Evolutionary conservation across 1,140 invertebrate genomes (phyloP), one percentile per base, ranked within the genome.

Genomic region (Cryptotermes secundus): DNA sequence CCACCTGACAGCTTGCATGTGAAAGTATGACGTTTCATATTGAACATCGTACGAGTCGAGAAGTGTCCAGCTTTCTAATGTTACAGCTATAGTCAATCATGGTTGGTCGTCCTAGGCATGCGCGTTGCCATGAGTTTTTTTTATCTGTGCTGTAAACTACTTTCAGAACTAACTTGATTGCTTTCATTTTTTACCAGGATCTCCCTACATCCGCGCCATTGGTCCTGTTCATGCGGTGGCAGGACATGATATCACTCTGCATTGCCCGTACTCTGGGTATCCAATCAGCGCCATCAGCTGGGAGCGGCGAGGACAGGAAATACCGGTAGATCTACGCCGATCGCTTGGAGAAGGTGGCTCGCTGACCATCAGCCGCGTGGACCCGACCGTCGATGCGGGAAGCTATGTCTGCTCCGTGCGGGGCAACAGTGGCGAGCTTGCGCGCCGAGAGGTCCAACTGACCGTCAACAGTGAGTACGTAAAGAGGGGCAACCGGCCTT

Each of bases 341-440:
- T 45, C 36, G 24, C n/a, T 24, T 19, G 88, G 88, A 86, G 89
- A 90, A 24, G 94, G 95, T 85, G 96, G 96, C 3, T 95, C 95
- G 26, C 90, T 98, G 42, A 93, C 93, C 80, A 93, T 98, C 82
- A 89, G 92, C 31, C 92, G 93, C 81, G 94, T 98, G 12, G 95
- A 96, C 87, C 88, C 91, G 86, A 91, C 93, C 85, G 90, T 90
- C 86, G 93, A 82, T n/a, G 42, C 81, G 0, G 81, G 81, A 4
- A 34, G 36, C 42, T 82, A 82, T 42, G 45, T 45, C 4, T 82
- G 81, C n/a, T 38, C 45, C 6, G 81, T 82, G 22, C 22, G 81
- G 2, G 81, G 81, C n/a, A 45, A 38, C n/a, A 45, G 42, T 9
- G 81, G 81, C 3, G 81, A 82, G 42, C n/a, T 45, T n/a, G 81